phyloP scores from a whole-genome alignment of 1,140 invertebrate species.

The Drosophila serrata region DNA sequence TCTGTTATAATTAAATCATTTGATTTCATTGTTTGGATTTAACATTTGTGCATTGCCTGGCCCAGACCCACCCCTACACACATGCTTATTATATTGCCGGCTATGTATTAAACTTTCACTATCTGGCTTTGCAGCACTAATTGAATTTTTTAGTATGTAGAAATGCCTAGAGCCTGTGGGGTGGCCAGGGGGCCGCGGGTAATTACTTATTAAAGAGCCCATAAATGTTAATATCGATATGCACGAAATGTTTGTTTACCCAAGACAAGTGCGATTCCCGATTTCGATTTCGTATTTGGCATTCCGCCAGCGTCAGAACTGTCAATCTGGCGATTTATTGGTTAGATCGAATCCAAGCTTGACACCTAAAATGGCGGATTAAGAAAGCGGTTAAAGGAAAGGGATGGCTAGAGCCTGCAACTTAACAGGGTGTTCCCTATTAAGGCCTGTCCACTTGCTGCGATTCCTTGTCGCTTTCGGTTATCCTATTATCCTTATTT shows the following conservation, averaged over 20 bases:
- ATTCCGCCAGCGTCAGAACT: background rate
- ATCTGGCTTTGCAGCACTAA: constrained; percentile 74
- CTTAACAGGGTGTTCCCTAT: background rate
- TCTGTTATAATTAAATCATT: constrained; percentile 84
- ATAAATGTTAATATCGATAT: constrained; percentile 78
- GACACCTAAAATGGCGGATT: background rate
- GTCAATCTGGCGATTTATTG: background rate
- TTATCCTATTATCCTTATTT: background rate
- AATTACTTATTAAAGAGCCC: constrained; percentile 80
- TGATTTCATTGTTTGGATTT: constrained; percentile 77
- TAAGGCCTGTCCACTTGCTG: background rate
- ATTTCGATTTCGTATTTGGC: background rate
- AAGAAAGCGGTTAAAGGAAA: background rate
- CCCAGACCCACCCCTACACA: no score
- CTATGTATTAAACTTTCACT: constrained; percentile 67
- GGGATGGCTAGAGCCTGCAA: background rate
- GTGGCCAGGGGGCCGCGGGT: background rate
- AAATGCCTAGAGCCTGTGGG: constrained; percentile 4
- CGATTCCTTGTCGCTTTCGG: background rate
- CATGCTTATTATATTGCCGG: background rate
- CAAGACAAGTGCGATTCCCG: background rate
- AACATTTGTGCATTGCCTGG: constrained; percentile 55
- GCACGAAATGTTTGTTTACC: constrained; percentile 32
- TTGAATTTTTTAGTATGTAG: constrained; percentile 69
- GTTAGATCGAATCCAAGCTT: background rate